Conservation (phyloP, 2,888 invertebrate genomes). For the Sisyra nigra region DNA sequence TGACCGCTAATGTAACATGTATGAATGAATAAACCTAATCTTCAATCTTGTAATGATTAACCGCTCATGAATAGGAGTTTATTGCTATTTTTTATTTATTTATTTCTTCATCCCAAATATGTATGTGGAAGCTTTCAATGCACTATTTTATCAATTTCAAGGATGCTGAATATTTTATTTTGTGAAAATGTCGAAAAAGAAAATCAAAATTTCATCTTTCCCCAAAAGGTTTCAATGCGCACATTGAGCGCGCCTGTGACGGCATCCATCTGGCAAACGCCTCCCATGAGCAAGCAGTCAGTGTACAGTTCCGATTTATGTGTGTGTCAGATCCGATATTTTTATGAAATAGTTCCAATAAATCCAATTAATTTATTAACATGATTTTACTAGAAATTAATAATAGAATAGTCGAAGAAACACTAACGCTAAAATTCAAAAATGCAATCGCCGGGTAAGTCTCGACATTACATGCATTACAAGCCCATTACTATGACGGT, state of each 20-base stretch:
- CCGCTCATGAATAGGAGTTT: no score
- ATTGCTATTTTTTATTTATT: no score
- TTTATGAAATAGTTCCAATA: conserved; percentile 11
- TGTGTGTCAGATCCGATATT: conserved; percentile 6
- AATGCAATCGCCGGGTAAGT: conserved; percentile 93
- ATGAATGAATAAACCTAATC: no score
- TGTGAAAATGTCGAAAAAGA: no score
- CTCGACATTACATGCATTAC: conserved; percentile 11
- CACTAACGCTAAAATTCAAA: conserved; percentile 86
- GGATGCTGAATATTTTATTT: no score
- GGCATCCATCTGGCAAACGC: conserved; percentile 13
- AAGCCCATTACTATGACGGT: not conserved
- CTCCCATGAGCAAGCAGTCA: conserved; percentile 17
- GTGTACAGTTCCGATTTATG: conserved; percentile 9
- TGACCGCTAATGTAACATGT: no score
- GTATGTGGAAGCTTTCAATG: no score
- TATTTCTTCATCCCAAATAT: no score
- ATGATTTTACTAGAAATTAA: conserved; percentile 98
- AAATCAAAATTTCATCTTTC: no score
- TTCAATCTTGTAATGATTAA: no score
- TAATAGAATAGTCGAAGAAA: conserved; percentile 98
- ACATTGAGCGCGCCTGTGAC: conserved; percentile 6
- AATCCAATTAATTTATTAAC: conserved; percentile 21
- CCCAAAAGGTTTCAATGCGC: no score
- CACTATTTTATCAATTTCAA: no score